phyloP scores from a whole-genome alignment of 2,113 vertebrate species.

The Esox niger region DNA sequence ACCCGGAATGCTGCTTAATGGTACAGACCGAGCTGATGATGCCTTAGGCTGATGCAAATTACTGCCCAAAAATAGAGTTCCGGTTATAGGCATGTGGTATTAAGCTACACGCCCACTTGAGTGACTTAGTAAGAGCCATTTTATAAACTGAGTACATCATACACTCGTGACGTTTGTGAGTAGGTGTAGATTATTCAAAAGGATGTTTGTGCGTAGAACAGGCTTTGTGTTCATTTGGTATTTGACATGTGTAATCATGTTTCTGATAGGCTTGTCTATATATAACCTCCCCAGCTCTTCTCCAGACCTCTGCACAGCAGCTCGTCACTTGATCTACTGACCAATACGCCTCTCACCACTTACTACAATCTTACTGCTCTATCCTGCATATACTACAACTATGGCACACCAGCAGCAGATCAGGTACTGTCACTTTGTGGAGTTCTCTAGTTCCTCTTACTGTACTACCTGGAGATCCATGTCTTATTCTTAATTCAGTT shows the following conservation, averaged over 20 bases:
- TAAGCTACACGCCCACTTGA: too few species aligned
- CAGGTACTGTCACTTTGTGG: conserved; percentile 58
- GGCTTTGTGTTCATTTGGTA: conserved; percentile 6
- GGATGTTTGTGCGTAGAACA: conserved; percentile 8
- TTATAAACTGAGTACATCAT: not conserved
- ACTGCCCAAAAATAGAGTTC: too few species aligned
- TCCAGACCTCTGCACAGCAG: conserved; percentile 19
- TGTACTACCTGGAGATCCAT: too few species aligned
- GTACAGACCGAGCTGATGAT: too few species aligned
- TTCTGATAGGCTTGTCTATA: not conserved
- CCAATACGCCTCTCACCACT: not conserved
- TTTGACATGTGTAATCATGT: not conserved
- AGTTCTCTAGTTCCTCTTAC: not conserved
- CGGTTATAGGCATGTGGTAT: too few species aligned
- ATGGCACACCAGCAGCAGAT: conserved; percentile 81
- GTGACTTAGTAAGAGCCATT: too few species aligned
- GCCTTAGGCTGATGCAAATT: too few species aligned
- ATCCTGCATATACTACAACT: conserved; percentile 14
- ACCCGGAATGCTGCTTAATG: too few species aligned
- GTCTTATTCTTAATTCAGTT: too few species aligned
- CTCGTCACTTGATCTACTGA: conserved; percentile 6
- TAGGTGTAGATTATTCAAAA: conserved; percentile 30
- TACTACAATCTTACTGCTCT: conserved; percentile 4
- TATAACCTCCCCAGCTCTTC: conserved; percentile 3
- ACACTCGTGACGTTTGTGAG: conserved; percentile 23